These are phyloP conservation scores for Platyscapa corneri DNA, from an alignment of 1,140 invertebrate genomes.

Conservation along the genomic window DNA sequence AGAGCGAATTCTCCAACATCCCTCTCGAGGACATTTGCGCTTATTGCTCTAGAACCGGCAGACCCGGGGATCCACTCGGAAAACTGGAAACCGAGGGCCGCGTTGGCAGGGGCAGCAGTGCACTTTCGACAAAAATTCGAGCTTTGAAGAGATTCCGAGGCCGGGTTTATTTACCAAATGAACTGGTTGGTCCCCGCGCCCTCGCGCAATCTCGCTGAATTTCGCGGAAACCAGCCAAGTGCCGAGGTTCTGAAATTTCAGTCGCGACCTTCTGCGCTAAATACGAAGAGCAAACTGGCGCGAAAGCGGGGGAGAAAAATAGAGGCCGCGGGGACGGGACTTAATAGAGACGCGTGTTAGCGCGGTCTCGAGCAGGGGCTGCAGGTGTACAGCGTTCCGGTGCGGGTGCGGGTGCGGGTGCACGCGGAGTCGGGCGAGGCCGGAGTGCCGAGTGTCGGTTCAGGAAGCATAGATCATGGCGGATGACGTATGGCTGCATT, in stretches of 20 bases:
- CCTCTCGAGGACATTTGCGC: too few species aligned
- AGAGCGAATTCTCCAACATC: too few species aligned
- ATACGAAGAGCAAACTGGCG: neutral
- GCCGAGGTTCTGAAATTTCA: neutral
- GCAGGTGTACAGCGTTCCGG: too few species aligned
- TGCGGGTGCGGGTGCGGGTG: neutral
- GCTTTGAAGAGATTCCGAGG: neutral
- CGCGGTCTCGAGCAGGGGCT: neutral
- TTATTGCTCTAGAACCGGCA: too few species aligned
- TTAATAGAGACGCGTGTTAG: conserved; percentile 2
- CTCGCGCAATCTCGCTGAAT: neutral
- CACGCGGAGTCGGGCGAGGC: neutral
- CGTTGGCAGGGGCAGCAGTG: too few species aligned
- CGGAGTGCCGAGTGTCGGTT: conserved; percentile 44
- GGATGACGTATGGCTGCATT: conserved; percentile 73
- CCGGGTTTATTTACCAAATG: conserved; percentile 16
- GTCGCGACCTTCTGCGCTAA: neutral
- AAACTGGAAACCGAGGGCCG: too few species aligned
- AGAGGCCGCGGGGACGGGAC: neutral
- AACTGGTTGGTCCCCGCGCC: neutral
- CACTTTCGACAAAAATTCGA: too few species aligned
- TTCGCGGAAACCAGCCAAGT: neutral
- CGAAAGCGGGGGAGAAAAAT: neutral
- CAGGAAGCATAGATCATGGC: conserved; percentile 72
- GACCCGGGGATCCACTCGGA: too few species aligned